Percentiles rank a stretch among this genome's conserved stretches.
These are phyloP conservation scores for Agrypnia vestita DNA, from an alignment of 1,140 invertebrate genomes.

Conservation along the genomic window DNA sequence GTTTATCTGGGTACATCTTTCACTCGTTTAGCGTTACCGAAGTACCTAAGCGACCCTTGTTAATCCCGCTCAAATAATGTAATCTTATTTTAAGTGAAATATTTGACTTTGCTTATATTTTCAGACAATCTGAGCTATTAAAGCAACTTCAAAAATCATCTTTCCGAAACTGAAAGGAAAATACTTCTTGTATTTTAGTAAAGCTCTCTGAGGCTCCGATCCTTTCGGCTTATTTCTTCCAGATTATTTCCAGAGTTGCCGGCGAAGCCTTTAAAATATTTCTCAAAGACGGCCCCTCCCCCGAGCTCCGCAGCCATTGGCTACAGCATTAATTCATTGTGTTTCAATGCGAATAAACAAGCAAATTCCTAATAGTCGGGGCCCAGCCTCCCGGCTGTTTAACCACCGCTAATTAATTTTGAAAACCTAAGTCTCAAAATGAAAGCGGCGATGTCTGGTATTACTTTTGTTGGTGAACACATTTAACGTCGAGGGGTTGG, in stretches of 20 bases:
- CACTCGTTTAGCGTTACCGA: too few relatives aligned
- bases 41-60: too few relatives aligned
- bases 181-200: too few relatives aligned
- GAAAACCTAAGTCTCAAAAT: not conserved
- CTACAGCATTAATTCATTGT: not conserved
- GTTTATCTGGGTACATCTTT: too few relatives aligned
- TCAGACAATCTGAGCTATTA: too few relatives aligned
- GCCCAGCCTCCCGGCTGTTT: not conserved
- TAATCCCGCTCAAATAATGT: too few relatives aligned
- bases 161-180: too few relatives aligned
- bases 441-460: not conserved
- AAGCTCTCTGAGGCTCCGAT: not conserved
- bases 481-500: not conserved
- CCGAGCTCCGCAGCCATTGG: not conserved
- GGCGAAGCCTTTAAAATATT: not conserved
- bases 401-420: not conserved
- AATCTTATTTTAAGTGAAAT: too few relatives aligned
- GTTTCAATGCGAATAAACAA: conserved; percentile 4
- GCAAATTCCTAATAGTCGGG: not conserved
- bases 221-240: conserved; percentile 2
- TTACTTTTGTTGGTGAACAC: not conserved
- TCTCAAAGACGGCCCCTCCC: not conserved
- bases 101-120: too few relatives aligned
- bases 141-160: too few relatives aligned
- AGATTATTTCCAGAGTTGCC: not conserved